Base-by-base conservation (phyloP, 2,888 invertebrate genomes). In the Meta bourneti region DNA sequence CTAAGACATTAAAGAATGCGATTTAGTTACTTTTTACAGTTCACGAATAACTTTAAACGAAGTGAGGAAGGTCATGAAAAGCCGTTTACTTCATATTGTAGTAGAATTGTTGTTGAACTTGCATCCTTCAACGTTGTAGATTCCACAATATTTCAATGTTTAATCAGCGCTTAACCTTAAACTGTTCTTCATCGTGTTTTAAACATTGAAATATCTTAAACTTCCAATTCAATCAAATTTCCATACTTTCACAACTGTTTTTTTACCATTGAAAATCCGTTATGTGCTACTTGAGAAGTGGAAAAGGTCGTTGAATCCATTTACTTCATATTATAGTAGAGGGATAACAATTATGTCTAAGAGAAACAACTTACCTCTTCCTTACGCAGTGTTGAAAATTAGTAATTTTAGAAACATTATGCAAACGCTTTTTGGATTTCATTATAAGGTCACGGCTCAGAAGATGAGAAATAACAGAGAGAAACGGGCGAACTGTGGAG, bases 351-450 rank as follows among this genome's bases (percentile, higher is more conserved):
- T 8, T 19, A 78, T 20, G 9, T n/a, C 49, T n/a, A 77, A 54
- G 13, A 79, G 11, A 49, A 13, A 13, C 61, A 13, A 13, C 61
- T 79, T 79, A 79, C 79, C 79, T 61, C 20, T 79, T 79, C 20
- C 61, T 61, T 13, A 20, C 34, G 13, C 13, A 79, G 16, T 61
- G 61, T 13, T 69, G 79, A 69, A 79, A 61, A 34, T 19, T 20
- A 48, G 54, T 61, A 34, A 79, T 61, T 79, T 61, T 79, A 61
- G 61, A 34, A 34, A 34, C 54, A 34, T 79, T 79, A 7, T 16
- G 7, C 8, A 61, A 6, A 4, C 20, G 54, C 8, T 79, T 79
- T 79, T 34, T 79, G 13, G 16, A 49, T 61, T 20, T 61, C 79
- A 79, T 79, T 79, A 54, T 61, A 19, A 78, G 9, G 7, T 9